phyloP scores from a whole-genome alignment of 2,113 vertebrate genomes.

The Brachypteracias leptosomus region DNA sequence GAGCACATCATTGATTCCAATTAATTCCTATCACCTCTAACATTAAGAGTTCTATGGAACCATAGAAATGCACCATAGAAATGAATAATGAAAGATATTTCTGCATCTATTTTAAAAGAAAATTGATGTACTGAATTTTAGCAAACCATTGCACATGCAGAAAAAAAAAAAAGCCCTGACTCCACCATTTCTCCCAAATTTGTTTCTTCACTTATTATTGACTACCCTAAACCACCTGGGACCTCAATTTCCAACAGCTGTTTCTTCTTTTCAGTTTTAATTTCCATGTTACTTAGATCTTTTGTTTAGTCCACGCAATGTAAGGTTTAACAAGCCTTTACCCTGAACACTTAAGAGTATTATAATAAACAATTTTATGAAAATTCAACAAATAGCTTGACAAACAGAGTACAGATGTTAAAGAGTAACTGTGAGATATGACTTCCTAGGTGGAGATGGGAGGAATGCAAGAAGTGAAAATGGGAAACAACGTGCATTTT shows the following conservation, averaged over 20 bases:
- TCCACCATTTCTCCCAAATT: neutral
- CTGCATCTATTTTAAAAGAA: neutral
- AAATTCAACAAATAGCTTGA: neutral
- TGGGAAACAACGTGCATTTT: neutral
- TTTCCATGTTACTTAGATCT: neutral
- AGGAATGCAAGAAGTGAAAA: neutral
- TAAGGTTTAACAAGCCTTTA: neutral
- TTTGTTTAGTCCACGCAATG: neutral
- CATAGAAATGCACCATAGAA: neutral
- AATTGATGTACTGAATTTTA: neutral
- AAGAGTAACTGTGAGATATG: neutral
- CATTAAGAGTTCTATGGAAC: neutral
- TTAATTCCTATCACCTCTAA: neutral
- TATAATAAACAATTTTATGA: neutral
- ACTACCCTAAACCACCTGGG: neutral
- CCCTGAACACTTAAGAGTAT: neutral
- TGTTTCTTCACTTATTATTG: neutral
- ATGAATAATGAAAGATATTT: neutral
- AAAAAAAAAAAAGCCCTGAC: neutral
- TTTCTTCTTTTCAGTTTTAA: neutral
- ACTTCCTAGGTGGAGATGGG: neutral
- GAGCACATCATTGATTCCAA: neutral
- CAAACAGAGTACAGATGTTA: neutral
- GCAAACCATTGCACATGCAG: neutral
- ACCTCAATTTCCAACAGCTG: neutral